Conservation (phyloP, 2,797 vertebrate species). For the Nasua narica region DNA sequence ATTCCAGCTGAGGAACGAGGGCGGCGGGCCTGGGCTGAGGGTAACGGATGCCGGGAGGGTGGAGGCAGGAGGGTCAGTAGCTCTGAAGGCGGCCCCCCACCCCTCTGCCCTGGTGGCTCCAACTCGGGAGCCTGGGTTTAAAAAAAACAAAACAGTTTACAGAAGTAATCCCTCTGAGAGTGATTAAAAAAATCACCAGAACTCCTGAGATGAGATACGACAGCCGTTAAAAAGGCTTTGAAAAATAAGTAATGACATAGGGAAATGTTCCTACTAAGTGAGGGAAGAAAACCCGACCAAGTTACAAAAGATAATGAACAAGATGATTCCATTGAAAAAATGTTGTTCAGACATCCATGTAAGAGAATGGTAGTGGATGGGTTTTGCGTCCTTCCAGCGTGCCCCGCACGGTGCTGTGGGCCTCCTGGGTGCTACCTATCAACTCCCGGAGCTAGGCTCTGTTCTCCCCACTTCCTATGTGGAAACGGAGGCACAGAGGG, state of each 20-base stretch:
- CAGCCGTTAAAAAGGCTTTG: conserved; percentile 42
- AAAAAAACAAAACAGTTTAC: background rate
- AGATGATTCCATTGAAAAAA: background rate
- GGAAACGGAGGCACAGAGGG: background rate
- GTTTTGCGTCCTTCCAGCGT: rapidly evolving
- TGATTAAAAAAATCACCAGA: conserved; percentile 41
- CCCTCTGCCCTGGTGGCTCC: background rate
- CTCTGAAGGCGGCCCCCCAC: background rate
- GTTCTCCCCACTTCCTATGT: background rate
- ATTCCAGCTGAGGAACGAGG: conserved; percentile 57
- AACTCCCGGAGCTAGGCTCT: background rate
- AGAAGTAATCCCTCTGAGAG: conserved; percentile 47
- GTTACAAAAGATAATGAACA: background rate
- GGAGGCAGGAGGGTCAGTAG: background rate
- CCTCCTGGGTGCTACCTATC: background rate
- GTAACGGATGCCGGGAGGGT: background rate
- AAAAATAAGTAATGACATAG: background rate
- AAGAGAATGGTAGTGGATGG: background rate
- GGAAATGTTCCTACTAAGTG: background rate
- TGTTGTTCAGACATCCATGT: background rate
- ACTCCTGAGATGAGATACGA: conserved; percentile 49
- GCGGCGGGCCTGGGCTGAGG: background rate
- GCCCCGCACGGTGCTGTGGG: background rate
- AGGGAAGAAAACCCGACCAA: background rate
- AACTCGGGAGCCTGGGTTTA: background rate